Conservation (phyloP, 2,888 invertebrate genomes). For the Habrosyne pyritoides region DNA sequence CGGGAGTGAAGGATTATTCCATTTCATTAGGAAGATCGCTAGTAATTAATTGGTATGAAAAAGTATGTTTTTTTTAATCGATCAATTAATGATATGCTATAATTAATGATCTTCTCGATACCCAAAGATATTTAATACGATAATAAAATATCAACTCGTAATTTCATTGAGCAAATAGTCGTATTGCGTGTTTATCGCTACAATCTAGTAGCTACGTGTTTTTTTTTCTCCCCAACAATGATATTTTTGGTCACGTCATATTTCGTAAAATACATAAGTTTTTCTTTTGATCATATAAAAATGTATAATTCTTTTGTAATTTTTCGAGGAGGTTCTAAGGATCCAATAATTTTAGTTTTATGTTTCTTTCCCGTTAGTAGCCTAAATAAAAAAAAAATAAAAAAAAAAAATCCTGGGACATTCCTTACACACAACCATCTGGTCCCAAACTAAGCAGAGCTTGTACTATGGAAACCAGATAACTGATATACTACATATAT, state of each 20-base stretch:
- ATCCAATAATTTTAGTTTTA: conserved; percentile 32
- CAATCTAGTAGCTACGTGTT: conserved; percentile 45
- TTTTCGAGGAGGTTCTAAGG: conserved; percentile 24
- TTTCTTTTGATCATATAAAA: conserved; percentile 27
- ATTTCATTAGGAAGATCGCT: too few species aligned
- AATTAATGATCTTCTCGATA: conserved; percentile 18
- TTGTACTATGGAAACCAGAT: too few species aligned
- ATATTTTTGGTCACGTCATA: conserved; percentile 58
- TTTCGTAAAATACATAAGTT: conserved; percentile 49
- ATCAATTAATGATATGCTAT: neutral
- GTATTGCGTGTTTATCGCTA: conserved; percentile 62
- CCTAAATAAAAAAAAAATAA: too few species aligned
- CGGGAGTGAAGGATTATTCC: too few species aligned
- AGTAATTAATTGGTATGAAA: too few species aligned
- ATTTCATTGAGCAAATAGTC: conserved; percentile 63
- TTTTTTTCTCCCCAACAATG: conserved; percentile 36
- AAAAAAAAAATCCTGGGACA: too few species aligned
- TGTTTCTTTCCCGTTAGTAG: conserved; percentile 30
- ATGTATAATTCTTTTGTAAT: conserved; percentile 28
- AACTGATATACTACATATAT: too few species aligned
- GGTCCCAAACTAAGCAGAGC: too few species aligned
- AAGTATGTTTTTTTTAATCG: neutral
- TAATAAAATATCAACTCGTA: conserved; percentile 37
- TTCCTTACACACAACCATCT: too few species aligned
- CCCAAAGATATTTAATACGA: conserved; percentile 17